Evolutionary conservation across 2,113 vertebrate species (phyloP).

Genomic region (Suncus etruscus): DNA sequence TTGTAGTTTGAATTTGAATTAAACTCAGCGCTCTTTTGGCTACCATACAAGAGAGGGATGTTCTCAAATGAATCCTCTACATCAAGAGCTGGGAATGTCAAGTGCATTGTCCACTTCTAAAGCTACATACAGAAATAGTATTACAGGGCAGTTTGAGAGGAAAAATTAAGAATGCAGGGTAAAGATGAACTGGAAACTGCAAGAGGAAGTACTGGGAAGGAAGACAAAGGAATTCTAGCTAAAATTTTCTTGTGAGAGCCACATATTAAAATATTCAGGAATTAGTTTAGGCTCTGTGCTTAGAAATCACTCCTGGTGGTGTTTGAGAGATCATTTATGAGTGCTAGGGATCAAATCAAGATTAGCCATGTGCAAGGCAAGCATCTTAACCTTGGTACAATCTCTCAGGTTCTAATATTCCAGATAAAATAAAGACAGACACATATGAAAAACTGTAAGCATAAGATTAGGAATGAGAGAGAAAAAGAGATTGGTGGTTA

Average conservation of each 20-base stretch:
- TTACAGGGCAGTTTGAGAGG: not conserved
- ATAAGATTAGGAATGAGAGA: not conserved
- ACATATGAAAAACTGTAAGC: not conserved
- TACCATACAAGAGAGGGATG: not conserved
- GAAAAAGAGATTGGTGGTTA: not conserved
- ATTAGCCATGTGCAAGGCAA: too few relatives aligned
- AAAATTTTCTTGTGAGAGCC: too few relatives aligned
- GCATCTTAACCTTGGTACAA: too few relatives aligned
- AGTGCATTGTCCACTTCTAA: not conserved
- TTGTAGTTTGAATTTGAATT: not conserved
- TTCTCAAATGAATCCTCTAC: too few relatives aligned
- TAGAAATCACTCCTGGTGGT: too few relatives aligned
- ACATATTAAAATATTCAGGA: too few relatives aligned
- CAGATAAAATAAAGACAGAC: not conserved
- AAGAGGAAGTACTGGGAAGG: not conserved
- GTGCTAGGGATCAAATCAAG: too few relatives aligned
- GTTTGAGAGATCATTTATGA: too few relatives aligned
- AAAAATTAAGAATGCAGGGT: too few relatives aligned
- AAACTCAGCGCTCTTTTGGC: not conserved
- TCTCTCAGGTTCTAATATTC: not conserved
- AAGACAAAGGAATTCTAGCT: not conserved
- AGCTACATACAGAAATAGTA: not conserved
- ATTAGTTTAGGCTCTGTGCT: too few relatives aligned
- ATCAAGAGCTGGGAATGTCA: not conserved
- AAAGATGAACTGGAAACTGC: not conserved